Evolutionary conservation across 1,140 invertebrate species (phyloP).

Genomic region (Prorops nasuta): DNA sequence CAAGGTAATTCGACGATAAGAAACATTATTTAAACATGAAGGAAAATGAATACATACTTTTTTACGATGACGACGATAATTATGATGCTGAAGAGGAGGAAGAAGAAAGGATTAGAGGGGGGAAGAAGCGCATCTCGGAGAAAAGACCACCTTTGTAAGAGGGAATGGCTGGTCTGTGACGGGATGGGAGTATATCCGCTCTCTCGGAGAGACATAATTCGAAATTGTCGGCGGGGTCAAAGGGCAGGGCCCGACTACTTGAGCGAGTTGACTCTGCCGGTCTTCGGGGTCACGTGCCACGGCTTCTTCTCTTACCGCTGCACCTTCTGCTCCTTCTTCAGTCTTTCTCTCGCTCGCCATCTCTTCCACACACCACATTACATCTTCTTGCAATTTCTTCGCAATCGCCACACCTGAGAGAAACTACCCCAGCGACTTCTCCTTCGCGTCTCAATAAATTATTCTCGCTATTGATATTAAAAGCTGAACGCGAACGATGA

Average conservation of each 20-base stretch:
- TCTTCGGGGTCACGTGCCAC: slow-evolving; percentile 52
- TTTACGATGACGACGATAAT: too few species aligned
- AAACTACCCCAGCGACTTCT: neutral
- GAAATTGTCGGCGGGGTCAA: slow-evolving; percentile 53
- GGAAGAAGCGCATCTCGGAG: neutral
- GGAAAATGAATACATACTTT: too few species aligned
- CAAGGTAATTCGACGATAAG: too few species aligned
- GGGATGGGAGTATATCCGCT: slow-evolving; percentile 45
- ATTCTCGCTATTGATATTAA: neutral
- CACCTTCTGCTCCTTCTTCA: slow-evolving; percentile 6
- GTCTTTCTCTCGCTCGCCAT: neutral
- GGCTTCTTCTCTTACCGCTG: slow-evolving; percentile 35
- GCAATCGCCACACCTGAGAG: neutral
- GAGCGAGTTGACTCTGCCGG: slow-evolving; percentile 53
- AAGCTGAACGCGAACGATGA: neutral
- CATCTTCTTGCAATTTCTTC: neutral
- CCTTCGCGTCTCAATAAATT: neutral
- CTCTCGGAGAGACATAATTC: slow-evolving; percentile 51
- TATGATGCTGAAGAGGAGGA: too few species aligned
- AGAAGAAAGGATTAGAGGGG: too few species aligned
- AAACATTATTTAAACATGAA: too few species aligned
- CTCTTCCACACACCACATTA: neutral
- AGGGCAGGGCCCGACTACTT: slow-evolving; percentile 54
- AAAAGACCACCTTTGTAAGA: slow-evolving; percentile 30
- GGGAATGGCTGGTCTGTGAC: too few species aligned